phyloP scores from a whole-genome alignment of 2,888 invertebrate genomes.

The Eulithis prunata region DNA sequence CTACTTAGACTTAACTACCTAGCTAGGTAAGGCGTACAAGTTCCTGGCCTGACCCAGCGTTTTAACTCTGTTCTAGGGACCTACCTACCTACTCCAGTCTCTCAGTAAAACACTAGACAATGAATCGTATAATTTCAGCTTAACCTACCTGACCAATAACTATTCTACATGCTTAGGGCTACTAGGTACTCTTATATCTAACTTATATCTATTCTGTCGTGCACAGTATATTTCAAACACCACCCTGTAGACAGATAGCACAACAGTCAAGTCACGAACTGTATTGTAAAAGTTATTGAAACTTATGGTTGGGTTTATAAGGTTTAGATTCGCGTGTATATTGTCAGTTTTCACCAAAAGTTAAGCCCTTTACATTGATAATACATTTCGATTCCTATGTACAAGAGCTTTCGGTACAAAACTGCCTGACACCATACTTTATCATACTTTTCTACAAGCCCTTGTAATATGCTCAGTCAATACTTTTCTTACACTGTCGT shows the following conservation, averaged over 20 bases:
- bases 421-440: constrained; percentile 11
- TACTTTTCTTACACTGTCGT: constrained; percentile 38
- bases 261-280: constrained; percentile 30
- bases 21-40: too few relatives aligned
- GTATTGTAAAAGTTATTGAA: background rate
- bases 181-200: too few relatives aligned
- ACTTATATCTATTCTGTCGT: too few relatives aligned
- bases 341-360: constrained; percentile 1
- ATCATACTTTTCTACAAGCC: constrained; percentile 33
- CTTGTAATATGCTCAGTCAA: constrained; percentile 31
- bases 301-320: background rate
- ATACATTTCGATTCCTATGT: constrained; percentile 16
- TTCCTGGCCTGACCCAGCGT: too few relatives aligned
- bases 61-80: too few relatives aligned
- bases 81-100: too few relatives aligned
- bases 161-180: too few relatives aligned
- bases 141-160: too few relatives aligned
- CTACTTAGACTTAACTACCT: too few relatives aligned
- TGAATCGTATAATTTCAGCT: too few relatives aligned
- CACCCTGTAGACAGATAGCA: constrained; percentile 28
- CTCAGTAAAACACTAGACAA: too few relatives aligned
- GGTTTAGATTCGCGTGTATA: background rate
- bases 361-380: background rate
- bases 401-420: background rate
- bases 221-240: constrained; percentile 30